A percentile compares a stretch with the other conserved stretches of the same genome.
phyloP scores from a whole-genome alignment of 2,113 vertebrate species.

The Mesitornis unicolor region DNA sequence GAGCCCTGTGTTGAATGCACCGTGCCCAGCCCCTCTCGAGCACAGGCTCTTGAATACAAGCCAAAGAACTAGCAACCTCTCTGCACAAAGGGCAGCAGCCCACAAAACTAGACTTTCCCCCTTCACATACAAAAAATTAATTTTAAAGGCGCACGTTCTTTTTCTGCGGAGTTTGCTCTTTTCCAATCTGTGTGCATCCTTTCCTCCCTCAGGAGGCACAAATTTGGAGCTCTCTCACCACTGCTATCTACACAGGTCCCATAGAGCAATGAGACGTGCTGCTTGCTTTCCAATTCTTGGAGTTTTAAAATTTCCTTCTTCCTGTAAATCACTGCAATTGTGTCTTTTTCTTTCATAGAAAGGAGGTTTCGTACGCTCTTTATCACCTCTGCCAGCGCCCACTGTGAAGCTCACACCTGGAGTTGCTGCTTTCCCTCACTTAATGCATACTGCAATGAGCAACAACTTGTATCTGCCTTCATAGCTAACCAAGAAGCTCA shows the following conservation, averaged over 20 bases:
- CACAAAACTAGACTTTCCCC: not conserved
- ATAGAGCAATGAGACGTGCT: not conserved
- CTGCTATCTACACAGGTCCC: not conserved
- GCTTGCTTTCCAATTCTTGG: not conserved
- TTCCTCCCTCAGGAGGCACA: not conserved
- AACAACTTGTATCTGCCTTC: not conserved
- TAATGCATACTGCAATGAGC: rapidly evolving
- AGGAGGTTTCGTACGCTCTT: not conserved
- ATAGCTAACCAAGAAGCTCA: rapidly evolving
- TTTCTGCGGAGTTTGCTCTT: not conserved
- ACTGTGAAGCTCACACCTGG: not conserved
- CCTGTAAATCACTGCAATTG: not conserved
- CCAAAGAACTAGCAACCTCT: not conserved
- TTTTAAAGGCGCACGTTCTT: not conserved
- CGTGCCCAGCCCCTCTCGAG: rapidly evolving
- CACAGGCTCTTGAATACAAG: not conserved
- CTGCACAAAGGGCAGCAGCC: not conserved
- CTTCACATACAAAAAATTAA: not conserved
- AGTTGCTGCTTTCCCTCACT: not conserved
- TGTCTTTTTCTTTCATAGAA: not conserved
- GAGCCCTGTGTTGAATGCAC: rapidly evolving
- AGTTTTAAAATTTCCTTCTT: not conserved
- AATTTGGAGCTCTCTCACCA: not conserved
- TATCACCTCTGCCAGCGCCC: not conserved
- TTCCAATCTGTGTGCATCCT: not conserved